phyloP scores from a whole-genome alignment of 2,113 vertebrate species.

The Aegithalos caudatus region DNA sequence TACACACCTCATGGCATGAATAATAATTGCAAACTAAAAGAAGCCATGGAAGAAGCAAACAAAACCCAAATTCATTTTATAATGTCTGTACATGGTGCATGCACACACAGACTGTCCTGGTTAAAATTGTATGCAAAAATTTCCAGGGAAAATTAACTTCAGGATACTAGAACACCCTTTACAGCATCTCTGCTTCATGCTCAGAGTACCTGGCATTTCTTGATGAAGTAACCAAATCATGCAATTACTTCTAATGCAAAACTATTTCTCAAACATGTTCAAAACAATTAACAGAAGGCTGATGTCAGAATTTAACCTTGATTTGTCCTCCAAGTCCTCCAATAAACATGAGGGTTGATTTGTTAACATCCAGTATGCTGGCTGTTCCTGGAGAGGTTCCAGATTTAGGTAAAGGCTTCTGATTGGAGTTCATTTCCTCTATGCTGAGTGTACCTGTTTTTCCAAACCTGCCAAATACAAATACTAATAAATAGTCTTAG shows the following conservation, averaged over 20 bases:
- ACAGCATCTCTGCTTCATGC: background rate
- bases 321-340: conserved; percentile 84
- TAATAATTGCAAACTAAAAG: background rate
- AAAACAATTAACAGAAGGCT: background rate
- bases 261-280: background rate
- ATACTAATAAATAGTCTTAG: background rate
- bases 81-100: background rate
- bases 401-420: conserved; percentile 69
- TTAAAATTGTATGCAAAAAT: background rate
- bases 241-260: background rate
- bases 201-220: background rate
- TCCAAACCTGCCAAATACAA: conserved; percentile 80
- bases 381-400: conserved; percentile 76
- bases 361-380: conserved; percentile 81
- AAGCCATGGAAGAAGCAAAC: background rate
- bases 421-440: conserved; percentile 76
- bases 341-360: conserved; percentile 81
- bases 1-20: background rate
- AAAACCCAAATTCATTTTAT: background rate
- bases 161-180: background rate
- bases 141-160: background rate
- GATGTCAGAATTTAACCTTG: conserved; percentile 72
- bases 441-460: conserved; percentile 80
- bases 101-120: background rate
- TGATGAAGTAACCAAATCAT: background rate